Conservation (phyloP, 2,113 vertebrate genomes). For the Carassius auratus region DNA sequence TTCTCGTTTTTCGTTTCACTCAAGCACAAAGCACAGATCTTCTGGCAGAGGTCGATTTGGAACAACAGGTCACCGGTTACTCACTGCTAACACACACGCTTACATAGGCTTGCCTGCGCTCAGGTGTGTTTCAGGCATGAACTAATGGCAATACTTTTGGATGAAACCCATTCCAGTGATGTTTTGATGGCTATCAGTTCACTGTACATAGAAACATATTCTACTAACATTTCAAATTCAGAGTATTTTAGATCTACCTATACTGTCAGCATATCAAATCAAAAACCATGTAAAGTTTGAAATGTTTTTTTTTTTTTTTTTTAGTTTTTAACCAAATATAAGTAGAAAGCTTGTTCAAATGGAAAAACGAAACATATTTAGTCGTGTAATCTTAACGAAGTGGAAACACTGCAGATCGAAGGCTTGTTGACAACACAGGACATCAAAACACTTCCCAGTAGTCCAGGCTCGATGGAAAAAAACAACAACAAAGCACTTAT, state of each 20-base stretch:
- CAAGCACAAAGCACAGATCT: slow-evolving; percentile 69
- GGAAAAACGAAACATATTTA: slow-evolving; percentile 66
- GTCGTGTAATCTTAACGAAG: slow-evolving; percentile 62
- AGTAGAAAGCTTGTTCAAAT: slow-evolving; percentile 76
- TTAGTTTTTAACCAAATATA: slow-evolving; percentile 81
- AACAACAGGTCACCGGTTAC: slow-evolving; percentile 40
- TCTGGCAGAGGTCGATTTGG: slow-evolving; percentile 40
- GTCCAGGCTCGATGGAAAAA: not conserved
- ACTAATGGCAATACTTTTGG: slow-evolving; percentile 73
- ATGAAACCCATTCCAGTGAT: slow-evolving; percentile 66
- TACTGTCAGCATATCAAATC: slow-evolving; percentile 74
- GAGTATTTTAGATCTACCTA: slow-evolving; percentile 74
- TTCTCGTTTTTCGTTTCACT: slow-evolving; percentile 74
- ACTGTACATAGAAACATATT: slow-evolving; percentile 78
- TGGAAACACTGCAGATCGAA: slow-evolving; percentile 53
- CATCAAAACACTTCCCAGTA: not conserved
- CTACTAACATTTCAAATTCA: slow-evolving; percentile 67
- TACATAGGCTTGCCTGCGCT: slow-evolving; percentile 48
- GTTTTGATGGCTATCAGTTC: slow-evolving; percentile 53
- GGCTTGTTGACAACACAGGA: slow-evolving; percentile 49
- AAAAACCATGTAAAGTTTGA: slow-evolving; percentile 58
- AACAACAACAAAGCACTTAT: slow-evolving; percentile 57
- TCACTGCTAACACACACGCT: slow-evolving; percentile 5
- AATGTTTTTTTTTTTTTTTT: slow-evolving; percentile 65
- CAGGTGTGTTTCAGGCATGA: slow-evolving; percentile 67